phyloP scores from a whole-genome alignment of 2,113 vertebrate species.

The Murina feae region DNA sequence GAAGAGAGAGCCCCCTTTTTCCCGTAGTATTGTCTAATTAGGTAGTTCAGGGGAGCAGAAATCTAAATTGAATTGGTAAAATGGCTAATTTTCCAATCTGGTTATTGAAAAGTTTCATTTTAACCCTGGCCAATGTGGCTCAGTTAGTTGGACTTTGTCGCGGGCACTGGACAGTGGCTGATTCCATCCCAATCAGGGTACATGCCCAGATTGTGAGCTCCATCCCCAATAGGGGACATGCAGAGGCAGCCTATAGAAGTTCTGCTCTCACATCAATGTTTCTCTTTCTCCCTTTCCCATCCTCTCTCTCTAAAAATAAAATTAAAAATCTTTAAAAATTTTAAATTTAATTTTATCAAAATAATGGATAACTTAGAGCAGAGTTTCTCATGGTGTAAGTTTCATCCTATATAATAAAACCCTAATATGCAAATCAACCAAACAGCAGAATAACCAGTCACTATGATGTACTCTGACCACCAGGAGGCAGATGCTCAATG shows the following conservation, averaged over 20 bases:
- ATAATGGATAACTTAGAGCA: background rate
- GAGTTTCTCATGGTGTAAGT: background rate
- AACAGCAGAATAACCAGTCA: no score
- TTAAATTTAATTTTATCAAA: background rate
- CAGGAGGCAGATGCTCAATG: no score
- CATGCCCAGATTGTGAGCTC: background rate
- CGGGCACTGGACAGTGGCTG: background rate
- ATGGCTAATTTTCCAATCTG: background rate
- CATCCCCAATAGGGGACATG: background rate
- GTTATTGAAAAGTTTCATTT: background rate
- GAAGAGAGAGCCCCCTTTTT: no score
- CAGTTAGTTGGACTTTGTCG: background rate
- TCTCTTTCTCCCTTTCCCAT: background rate
- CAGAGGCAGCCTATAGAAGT: background rate
- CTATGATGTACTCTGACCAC: no score
- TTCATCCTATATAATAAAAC: background rate
- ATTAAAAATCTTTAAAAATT: background rate
- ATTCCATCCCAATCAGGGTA: background rate
- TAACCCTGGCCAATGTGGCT: background rate
- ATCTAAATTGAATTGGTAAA: background rate
- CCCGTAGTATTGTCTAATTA: background rate
- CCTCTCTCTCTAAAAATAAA: background rate
- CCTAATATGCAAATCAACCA: no score
- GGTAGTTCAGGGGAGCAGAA: background rate
- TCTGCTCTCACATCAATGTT: background rate